Evolutionary conservation across 2,113 vertebrate species (phyloP).

Genomic region (Grammomys dolichurus): DNA sequence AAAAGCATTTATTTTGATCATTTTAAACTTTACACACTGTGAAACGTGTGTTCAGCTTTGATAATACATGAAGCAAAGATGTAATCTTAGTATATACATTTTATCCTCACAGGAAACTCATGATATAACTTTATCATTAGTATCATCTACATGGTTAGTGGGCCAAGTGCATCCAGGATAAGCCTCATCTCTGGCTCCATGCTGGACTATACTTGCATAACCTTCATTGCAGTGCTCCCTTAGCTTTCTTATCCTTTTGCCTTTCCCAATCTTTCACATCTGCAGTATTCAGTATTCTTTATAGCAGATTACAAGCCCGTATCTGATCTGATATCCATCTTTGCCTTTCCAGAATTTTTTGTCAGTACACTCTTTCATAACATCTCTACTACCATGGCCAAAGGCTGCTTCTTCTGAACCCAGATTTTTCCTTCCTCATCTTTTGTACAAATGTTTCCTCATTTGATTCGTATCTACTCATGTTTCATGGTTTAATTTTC

Average conservation of each 20-base stretch:
- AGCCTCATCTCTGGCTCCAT: neutral
- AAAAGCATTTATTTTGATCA: neutral
- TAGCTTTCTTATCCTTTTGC: neutral
- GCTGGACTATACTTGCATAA: neutral
- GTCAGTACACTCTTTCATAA: neutral
- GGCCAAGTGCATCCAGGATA: neutral
- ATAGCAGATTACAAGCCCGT: neutral
- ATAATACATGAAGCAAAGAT: neutral
- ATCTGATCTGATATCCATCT: neutral
- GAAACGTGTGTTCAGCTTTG: neutral
- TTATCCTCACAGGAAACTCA: neutral
- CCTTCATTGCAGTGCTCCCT: neutral
- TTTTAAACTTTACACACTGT: neutral
- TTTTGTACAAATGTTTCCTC: neutral
- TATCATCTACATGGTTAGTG: neutral
- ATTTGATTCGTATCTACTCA: neutral
- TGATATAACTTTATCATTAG: neutral
- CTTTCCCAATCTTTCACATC: neutral
- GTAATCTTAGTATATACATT: neutral
- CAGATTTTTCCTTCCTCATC: neutral
- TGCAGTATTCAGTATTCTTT: neutral
- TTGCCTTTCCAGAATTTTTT: neutral
- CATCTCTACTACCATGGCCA: neutral
- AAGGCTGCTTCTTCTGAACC: neutral
- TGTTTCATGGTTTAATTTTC: neutral